Base-by-base conservation (phyloP, 1,140 invertebrate genomes). In the Rhagoletis pomonella region DNA sequence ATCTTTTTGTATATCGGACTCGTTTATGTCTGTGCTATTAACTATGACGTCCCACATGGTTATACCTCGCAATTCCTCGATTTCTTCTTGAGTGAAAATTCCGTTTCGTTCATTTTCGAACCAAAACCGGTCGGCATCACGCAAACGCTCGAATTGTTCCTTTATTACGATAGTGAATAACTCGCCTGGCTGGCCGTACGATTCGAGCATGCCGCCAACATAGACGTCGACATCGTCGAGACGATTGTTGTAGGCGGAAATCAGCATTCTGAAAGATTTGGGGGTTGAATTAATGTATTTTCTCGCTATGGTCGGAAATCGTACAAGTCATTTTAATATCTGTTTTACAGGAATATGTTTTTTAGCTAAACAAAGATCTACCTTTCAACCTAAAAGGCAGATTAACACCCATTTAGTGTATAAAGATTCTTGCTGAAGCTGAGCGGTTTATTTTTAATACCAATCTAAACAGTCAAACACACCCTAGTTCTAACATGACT, bases 51-150 rank as follows among this genome's bases (percentile, higher is more conserved):
- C 98, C 95, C 96, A 98, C 6, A 99, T 91, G 0, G 94, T 96
- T 1, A 98, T 96, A 65, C 95, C 95, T 19, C 95, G 95, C 10
- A 99, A 96, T 88, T 97, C 96, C 50, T 95, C 95, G 5, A 99
- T 97, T 93, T 99, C 98, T 85, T 96, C 95, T 65, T 94, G 94
- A 0, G 97, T 98, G 90, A 99, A 99, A 62, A 99, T 95, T 6
- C 96, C 97, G 92, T 97, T 99, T 67, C 97, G 95, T 81, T 94
- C 95, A 92, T 99, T 99, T 94, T 99, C 99, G 92, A 99, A 99
- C 99, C 99, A 99, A 92, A 99, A 99, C 87, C 99, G 94, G 93
- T 99, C 99, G 0, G 98, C 96, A 92, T 99, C 98, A 88, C 99
- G 94, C 64, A 99, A 95, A 89, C 99, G 94, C 10, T 95, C 93